These are phyloP conservation scores for Pseudococcus longispinus DNA, from an alignment of 2,888 invertebrate genomes.

Conservation along the genomic window DNA sequence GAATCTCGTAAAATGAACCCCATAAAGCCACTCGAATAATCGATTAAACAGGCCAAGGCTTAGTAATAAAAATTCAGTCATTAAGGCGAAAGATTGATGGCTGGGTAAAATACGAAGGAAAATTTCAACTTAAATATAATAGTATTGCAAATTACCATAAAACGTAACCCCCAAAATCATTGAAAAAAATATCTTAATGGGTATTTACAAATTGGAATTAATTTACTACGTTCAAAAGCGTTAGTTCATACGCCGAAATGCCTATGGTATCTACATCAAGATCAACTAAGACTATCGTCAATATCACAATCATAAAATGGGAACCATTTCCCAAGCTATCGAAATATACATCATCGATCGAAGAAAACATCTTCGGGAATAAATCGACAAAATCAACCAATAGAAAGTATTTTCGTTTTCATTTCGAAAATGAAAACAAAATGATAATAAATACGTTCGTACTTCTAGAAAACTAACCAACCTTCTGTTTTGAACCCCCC, in stretches of 20 bases:
- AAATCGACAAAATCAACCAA: background rate
- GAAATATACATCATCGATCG: background rate
- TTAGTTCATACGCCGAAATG: background rate
- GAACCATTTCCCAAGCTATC: background rate
- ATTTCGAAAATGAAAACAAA: too few relatives aligned
- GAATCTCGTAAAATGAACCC: background rate
- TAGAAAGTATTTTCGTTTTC: background rate
- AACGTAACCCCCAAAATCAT: background rate
- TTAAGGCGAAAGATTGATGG: conserved; percentile 28
- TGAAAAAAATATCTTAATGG: background rate
- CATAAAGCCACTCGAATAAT: background rate
- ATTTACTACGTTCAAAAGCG: background rate
- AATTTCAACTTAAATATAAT: background rate
- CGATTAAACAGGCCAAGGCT: background rate
- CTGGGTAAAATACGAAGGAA: background rate
- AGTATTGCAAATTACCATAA: background rate
- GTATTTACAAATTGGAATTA: background rate
- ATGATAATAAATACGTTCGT: too few relatives aligned
- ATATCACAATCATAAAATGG: background rate
- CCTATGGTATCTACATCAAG: background rate
- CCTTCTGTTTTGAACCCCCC: too few relatives aligned
- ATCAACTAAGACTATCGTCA: background rate
- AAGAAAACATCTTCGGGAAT: background rate
- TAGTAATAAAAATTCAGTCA: conserved; percentile 29
- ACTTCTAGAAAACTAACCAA: too few relatives aligned